Percentiles rank a stretch among this genome's conserved stretches.
Evolutionary conservation across 2,113 vertebrate genomes (phyloP).

Genomic region (Sceloporus tristichus): DNA sequence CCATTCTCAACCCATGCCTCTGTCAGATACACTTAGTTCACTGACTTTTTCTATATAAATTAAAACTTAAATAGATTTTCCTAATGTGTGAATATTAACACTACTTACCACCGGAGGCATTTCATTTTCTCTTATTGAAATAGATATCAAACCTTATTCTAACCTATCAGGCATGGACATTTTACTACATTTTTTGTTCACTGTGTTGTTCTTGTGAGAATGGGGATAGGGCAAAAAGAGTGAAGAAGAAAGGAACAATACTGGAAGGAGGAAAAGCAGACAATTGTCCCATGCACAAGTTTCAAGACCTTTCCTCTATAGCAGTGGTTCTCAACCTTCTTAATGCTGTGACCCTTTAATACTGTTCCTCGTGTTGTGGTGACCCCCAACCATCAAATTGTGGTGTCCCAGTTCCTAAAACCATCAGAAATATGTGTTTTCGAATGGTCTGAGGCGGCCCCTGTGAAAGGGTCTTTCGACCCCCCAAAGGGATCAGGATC

Average conservation of each 20-base stretch:
- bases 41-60: constrained; percentile 1
- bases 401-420: no score
- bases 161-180: background rate
- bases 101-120: background rate
- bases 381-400: no score
- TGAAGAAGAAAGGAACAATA: background rate
- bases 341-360: no score
- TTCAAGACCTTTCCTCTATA: background rate
- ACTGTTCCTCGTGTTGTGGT: no score
- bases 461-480: no score
- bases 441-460: no score
- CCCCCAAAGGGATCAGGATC: no score
- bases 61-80: background rate
- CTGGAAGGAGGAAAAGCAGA: background rate
- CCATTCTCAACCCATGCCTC: background rate
- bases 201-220: background rate
- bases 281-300: background rate
- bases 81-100: background rate
- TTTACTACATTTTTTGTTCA: background rate
- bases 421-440: no score
- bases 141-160: background rate
- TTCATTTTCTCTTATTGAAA: background rate
- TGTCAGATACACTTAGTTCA: background rate
- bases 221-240: background rate
- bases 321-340: no score